Percentiles rank a stretch among this genome's conserved stretches.
phyloP scores from a whole-genome alignment of 2,797 vertebrate species.

The Anguilla anguilla region DNA sequence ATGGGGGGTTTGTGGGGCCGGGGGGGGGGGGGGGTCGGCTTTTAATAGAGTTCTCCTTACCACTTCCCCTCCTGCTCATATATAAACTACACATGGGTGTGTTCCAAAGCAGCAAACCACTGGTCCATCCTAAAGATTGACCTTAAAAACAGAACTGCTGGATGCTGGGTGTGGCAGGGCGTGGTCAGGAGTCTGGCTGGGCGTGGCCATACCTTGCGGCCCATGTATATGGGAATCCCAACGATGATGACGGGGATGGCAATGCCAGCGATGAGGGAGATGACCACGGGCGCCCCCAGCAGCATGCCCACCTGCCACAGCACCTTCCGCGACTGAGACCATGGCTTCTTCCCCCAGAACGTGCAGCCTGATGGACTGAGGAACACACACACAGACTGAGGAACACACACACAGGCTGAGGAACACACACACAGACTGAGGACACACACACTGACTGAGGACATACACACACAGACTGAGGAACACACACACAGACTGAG shows the following conservation, averaged over 20 bases:
- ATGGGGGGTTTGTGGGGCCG: too few species aligned
- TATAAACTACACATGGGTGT: not conserved
- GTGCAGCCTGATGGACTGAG: slow-evolving; percentile 88
- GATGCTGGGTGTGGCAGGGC: not conserved
- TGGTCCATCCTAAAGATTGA: not conserved
- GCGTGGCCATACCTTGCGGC: slow-evolving; percentile 78
- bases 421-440: not conserved
- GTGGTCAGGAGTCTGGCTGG: not conserved
- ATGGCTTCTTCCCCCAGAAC: slow-evolving; percentile 89
- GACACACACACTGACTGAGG: not conserved
- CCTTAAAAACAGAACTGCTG: not conserved
- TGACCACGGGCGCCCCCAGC: slow-evolving; percentile 85
- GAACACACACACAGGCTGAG: slow-evolving; percentile 19
- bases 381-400: slow-evolving; percentile 20
- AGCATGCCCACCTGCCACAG: slow-evolving; percentile 90
- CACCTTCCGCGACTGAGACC: slow-evolving; percentile 84
- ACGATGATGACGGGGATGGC: slow-evolving; percentile 87
- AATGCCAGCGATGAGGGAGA: slow-evolving; percentile 83
- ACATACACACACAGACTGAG: slow-evolving; percentile 17
- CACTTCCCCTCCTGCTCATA: not conserved
- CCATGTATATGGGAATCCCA: slow-evolving; percentile 88
- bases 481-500: not conserved
- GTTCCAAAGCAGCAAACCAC: not conserved
- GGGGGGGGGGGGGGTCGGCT: too few species aligned
- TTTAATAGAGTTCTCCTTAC: too few species aligned